These are phyloP conservation scores for Acleris cristana DNA, from an alignment of 2,888 invertebrate species.

Conservation along the genomic window DNA sequence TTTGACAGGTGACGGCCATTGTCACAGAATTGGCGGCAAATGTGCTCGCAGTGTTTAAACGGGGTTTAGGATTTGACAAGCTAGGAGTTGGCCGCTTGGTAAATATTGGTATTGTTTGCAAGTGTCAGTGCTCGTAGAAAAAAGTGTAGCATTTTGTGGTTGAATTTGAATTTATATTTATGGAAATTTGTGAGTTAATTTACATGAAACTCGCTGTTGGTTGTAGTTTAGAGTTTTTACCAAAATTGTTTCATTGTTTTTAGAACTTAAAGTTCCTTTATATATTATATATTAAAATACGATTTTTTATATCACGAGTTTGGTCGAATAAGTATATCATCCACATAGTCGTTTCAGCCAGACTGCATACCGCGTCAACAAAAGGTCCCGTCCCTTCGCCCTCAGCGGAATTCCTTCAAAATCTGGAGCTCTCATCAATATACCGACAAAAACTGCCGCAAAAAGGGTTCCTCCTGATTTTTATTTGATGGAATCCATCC, in stretches of 20 bases:
- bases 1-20: conserved; percentile 73
- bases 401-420: conserved; percentile 72
- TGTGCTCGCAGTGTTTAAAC: conserved; percentile 41
- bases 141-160: too few species aligned
- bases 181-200: too few species aligned
- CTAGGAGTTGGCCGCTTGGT: neutral
- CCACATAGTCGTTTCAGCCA: conserved; percentile 9
- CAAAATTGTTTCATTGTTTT: too few species aligned
- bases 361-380: conserved; percentile 21
- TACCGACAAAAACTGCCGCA: conserved; percentile 73
- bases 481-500: conserved; percentile 80
- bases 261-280: too few species aligned
- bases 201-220: too few species aligned
- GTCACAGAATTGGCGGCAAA: conserved; percentile 55
- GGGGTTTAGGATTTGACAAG: conserved; percentile 7
- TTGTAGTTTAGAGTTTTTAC: too few species aligned
- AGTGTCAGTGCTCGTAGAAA: neutral
- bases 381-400: conserved; percentile 42
- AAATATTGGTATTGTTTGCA: neutral
- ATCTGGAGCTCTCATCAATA: conserved; percentile 74
- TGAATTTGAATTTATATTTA: too few species aligned
- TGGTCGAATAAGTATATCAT: neutral
- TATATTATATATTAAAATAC: too few species aligned
- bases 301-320: neutral
- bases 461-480: conserved; percentile 73